Evolutionary conservation across 2,797 vertebrate species (phyloP).

Genomic region (Anomalospiza imberbis): DNA sequence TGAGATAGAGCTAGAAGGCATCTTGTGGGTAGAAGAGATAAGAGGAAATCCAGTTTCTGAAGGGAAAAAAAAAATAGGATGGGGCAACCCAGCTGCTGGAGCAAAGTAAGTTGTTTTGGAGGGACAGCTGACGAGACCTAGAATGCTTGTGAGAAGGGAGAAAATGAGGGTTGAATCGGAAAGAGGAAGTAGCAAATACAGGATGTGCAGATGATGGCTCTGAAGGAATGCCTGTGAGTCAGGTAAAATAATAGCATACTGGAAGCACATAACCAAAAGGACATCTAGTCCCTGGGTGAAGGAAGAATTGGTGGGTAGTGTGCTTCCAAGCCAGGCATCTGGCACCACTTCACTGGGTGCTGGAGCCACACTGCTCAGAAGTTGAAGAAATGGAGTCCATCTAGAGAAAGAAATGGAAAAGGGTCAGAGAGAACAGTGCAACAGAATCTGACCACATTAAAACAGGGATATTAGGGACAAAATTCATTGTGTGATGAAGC

Average conservation of each 20-base stretch:
- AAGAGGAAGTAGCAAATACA: not conserved
- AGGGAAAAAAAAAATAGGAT: not conserved
- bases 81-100: not conserved
- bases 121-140: not conserved
- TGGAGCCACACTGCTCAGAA: not conserved
- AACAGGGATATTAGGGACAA: not conserved
- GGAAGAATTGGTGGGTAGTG: not conserved
- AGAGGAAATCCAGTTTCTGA: not conserved
- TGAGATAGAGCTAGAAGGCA: not conserved
- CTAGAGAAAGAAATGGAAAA: not conserved
- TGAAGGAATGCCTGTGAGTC: not conserved
- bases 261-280: not conserved
- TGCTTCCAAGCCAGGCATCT: not conserved
- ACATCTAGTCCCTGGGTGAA: not conserved
- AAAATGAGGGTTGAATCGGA: not conserved
- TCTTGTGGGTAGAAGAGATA: not conserved
- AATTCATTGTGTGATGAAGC: not conserved
- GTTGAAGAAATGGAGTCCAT: not conserved
- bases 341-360: not conserved
- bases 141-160: not conserved
- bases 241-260: not conserved
- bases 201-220: not conserved
- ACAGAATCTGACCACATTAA: accelerated
- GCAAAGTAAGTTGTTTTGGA: not conserved
- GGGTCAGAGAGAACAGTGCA: not conserved